These are phyloP conservation scores for Drosophila prosaltans DNA, from an alignment of 1,140 invertebrate species.

Conservation along the genomic window DNA sequence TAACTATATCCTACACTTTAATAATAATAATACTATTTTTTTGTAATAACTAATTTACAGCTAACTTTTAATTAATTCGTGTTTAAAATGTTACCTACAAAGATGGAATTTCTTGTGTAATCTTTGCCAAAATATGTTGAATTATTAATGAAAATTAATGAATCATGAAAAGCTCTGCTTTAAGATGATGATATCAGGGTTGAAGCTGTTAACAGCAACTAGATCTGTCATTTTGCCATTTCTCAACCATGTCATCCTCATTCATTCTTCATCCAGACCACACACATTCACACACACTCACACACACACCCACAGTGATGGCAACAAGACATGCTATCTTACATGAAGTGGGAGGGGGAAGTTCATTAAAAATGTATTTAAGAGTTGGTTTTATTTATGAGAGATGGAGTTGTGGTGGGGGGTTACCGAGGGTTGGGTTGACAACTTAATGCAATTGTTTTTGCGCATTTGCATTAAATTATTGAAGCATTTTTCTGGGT, in stretches of 20 bases:
- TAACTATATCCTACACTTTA: too few species aligned
- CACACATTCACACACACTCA: not conserved
- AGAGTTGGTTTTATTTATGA: slow-evolving; percentile 33
- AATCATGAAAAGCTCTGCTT: too few species aligned
- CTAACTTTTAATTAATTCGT: too few species aligned
- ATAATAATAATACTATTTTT: too few species aligned
- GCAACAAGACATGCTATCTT: slow-evolving; percentile 34
- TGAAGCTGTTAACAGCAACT: slow-evolving; percentile 6
- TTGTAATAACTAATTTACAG: too few species aligned
- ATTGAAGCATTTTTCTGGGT: slow-evolving; percentile 30
- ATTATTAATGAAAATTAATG: not conserved
- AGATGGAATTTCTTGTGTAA: too few species aligned
- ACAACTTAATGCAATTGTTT: slow-evolving; percentile 50
- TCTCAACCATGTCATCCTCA: not conserved
- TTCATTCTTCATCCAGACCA: not conserved
- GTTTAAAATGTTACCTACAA: too few species aligned
- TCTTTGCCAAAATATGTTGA: too few species aligned
- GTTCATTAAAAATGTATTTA: slow-evolving; percentile 54
- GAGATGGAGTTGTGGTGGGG: slow-evolving; percentile 9
- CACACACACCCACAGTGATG: not conserved
- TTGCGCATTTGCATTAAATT: slow-evolving; percentile 40
- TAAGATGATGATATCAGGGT: slow-evolving; percentile 19
- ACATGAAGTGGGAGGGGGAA: slow-evolving; percentile 32
- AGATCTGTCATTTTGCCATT: slow-evolving; percentile 15
- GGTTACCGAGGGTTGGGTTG: not conserved